Evolutionary conservation across 2,888 invertebrate genomes (phyloP), one percentile per base, ranked within the genome.

Genomic region (Ormyrus labotus): DNA sequence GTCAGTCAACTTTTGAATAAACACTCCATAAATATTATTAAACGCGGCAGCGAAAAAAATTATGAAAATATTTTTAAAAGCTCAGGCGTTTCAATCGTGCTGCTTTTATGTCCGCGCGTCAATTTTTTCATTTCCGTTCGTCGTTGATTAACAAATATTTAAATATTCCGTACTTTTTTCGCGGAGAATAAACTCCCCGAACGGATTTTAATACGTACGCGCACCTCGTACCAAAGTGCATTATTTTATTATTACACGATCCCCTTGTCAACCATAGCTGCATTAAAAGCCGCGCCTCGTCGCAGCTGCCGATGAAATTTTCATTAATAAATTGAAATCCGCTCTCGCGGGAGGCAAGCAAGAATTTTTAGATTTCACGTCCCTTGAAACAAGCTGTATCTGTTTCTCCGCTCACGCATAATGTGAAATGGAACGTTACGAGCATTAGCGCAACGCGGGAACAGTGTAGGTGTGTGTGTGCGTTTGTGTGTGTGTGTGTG

Each of bases 401-500:
- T 8, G 34, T 57, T 48, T 58, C 55, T 8, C 45, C 48, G 50
- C 13, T 61, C 9, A 53, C 45, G 68, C 58, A 70, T 73, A 78
- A 77, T 81, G 64, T 47, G 64, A 73, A 78, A 73, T 78, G 67
- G 73, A 57, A 51, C n/a, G 13, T 58, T 45, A 58, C 70, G 70
- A 68, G 72, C 61, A 72, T 72, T 60, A 53, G 67, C 19, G 61
- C 47, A 34, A 50, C 13, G 10, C 8, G 6, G 53, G 5, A 13
- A 5, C 34, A 10, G 51, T 9, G 58, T 7, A 5, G 47, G 55
- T 6, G 74, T 57, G n/a, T 11, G 57, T 6, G 55, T 4, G 74
- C 50, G 34, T 7, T 45, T 34, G 68, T 19, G 65, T 7, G 68
- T 72, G 61, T 8, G 68, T 75, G 47, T 11, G 63, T 9, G 55